phyloP scores from a whole-genome alignment of 1,140 invertebrate species.

The Leguminivora glycinivorella region DNA sequence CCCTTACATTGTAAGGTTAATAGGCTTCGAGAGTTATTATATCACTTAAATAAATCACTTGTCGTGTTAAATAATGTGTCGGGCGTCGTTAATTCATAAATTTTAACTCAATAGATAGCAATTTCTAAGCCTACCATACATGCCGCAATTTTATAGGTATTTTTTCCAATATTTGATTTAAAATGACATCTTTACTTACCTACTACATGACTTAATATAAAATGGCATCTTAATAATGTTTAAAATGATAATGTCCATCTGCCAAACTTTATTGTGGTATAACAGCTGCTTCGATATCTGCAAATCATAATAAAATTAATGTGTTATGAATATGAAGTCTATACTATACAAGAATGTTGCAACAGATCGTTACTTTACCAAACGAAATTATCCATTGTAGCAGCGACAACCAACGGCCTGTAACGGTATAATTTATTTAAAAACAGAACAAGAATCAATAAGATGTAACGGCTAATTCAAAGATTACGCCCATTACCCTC shows the following conservation, averaged over 20 bases:
- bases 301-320: no score
- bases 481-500: slow-evolving; percentile 66
- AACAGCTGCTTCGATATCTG: neutral
- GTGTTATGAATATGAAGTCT: no score
- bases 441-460: slow-evolving; percentile 63
- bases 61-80: slow-evolving; percentile 9
- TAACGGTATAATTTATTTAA: slow-evolving; percentile 42
- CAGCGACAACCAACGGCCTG: slow-evolving; percentile 29
- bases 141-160: no score
- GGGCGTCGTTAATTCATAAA: slow-evolving; percentile 3
- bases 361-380: neutral
- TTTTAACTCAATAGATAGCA: neutral
- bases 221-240: no score
- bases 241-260: neutral
- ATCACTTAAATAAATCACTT: slow-evolving; percentile 5
- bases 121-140: no score
- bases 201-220: no score
- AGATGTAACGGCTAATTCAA: slow-evolving; percentile 68
- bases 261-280: neutral
- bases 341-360: neutral
- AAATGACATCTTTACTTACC: no score
- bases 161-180: no score
- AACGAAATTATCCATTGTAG: neutral
- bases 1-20: slow-evolving; percentile 3
- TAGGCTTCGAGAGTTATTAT: neutral